Evolutionary conservation across 2,113 vertebrate species (phyloP), one percentile per base, ranked within the genome.

Genomic region (Camelus dromedarius): DNA sequence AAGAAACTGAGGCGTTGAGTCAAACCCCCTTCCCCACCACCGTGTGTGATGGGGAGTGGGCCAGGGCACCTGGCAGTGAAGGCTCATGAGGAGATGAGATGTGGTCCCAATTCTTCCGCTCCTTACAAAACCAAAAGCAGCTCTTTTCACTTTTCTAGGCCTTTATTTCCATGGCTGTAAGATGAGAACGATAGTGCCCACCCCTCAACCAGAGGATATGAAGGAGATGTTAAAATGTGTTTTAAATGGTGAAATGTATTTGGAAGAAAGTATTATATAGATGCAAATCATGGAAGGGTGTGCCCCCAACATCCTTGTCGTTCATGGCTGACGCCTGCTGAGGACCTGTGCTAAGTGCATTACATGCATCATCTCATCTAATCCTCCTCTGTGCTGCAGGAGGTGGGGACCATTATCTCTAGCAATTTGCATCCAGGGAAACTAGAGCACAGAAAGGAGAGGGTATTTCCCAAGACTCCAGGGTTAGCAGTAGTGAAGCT

Each of bases 291-390:
- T 6, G 32, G 76, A 80, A 69, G 24, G 35, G 20, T 3, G 3
- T 6, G 38, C 5, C 54, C 62, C 58, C 32, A 20, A n/a, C 15
- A 38, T 1, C 14, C 38, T 1, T 4, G 32, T 32, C 35, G 60
- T 56, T 32, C 35, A 60, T 56, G 32, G 13, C 35, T 52, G 35
- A 52, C 52, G 10, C 72, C 66, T 70, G 75, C 58, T 5, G 64
- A 50, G 81, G 81, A 38, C 42, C 56, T 11, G 5, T 20, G 28
- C 75, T 64, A 32, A 89, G 50, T 0, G 1, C 3, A 0, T 56
- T 20, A 7, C 7, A 20, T 0, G 0, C 1, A 0, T n/a, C 38
- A 3, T 7, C n/a, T 89, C 75, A 52, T 24, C 42, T 52, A 80
- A 42, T 80, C 62, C 50, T 69, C 35, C 16, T 20, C 48, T 19